Percentiles rank a stretch among this genome's conserved stretches.
These are phyloP conservation scores for Philopotamus ludificatus DNA, from an alignment of 1,140 invertebrate species.

Conservation along the genomic window DNA sequence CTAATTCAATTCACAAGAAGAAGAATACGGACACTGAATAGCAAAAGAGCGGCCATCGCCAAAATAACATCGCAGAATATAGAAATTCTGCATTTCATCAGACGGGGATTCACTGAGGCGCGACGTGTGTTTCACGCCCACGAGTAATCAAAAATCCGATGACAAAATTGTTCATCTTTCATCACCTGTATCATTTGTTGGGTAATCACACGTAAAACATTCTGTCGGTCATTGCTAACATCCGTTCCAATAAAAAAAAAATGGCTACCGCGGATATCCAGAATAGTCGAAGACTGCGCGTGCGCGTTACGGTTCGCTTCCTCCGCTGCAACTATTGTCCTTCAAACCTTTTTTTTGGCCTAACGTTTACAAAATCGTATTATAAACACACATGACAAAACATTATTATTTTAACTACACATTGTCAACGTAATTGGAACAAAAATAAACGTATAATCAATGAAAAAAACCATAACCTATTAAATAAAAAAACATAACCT, in stretches of 20 bases:
- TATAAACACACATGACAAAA: background rate
- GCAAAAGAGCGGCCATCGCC: too few relatives aligned
- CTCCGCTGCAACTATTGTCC: constrained; percentile 2
- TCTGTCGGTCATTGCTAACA: background rate
- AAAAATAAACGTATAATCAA: background rate
- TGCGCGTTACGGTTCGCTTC: constrained; percentile 1
- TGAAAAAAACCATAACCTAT: background rate
- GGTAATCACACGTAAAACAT: constrained; percentile 21
- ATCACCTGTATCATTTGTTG: background rate
- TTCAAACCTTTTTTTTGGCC: background rate
- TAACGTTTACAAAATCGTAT: background rate
- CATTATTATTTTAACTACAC: background rate
- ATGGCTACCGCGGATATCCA: background rate
- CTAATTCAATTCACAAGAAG: background rate
- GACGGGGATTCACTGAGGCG: too few relatives aligned
- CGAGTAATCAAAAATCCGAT: too few relatives aligned
- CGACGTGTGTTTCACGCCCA: too few relatives aligned
- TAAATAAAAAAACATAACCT: background rate
- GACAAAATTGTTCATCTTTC: background rate
- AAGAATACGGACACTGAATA: constrained; percentile 4
- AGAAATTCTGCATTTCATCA: too few relatives aligned
- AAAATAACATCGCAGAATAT: too few relatives aligned
- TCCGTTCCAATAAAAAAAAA: constrained; percentile 8
- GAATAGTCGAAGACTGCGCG: background rate
- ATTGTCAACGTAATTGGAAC: background rate